Conservation (phyloP, 2,113 vertebrate genomes). For the Hepsetus odoe region DNA sequence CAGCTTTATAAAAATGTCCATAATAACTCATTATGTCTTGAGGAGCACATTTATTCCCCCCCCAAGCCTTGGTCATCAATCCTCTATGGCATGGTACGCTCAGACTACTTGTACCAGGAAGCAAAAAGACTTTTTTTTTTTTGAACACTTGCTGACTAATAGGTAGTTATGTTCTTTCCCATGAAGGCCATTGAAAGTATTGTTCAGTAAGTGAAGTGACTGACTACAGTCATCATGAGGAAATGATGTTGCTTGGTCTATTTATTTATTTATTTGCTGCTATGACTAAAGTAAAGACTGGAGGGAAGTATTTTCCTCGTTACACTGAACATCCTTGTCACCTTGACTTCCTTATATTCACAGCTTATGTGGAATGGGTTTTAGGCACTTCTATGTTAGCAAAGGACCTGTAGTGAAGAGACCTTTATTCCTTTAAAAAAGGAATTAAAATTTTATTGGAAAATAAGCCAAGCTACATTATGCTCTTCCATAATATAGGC, state of each 20-base stretch:
- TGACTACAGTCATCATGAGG: constrained; percentile 2
- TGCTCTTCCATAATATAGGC: no score
- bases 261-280: no score
- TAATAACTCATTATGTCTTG: no score
- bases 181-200: constrained; percentile 6
- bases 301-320: neutral
- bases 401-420: no score
- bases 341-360: neutral
- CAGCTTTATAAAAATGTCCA: no score
- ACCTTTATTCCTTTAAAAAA: no score
- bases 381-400: neutral
- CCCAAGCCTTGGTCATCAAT: no score
- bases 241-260: neutral
- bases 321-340: neutral
- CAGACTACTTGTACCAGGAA: neutral
- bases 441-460: no score
- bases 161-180: constrained; percentile 5
- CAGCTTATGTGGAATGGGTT: neutral
- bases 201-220: constrained; percentile 10
- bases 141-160: no score
- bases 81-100: neutral
- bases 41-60: no score
- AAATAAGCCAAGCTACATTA: no score
- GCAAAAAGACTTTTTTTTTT: neutral
- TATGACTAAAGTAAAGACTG: neutral